A percentile compares a stretch with the other conserved stretches of the same genome.
Evolutionary conservation across 2,113 vertebrate species (phyloP).

Genomic region (Forbesichthys papilliferus): DNA sequence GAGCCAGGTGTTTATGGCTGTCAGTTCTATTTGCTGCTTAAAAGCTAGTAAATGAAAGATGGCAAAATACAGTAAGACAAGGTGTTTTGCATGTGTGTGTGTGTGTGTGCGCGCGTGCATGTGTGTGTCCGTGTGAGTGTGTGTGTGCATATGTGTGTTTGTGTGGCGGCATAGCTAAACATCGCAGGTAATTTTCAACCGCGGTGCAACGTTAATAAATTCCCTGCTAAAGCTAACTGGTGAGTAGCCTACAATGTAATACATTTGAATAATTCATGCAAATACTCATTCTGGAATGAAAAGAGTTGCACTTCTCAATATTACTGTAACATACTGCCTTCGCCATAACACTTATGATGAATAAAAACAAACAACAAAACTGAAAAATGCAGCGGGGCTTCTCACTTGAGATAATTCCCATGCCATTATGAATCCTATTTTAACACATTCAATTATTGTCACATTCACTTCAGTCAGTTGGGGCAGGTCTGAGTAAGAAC

Average conservation of each 20-base stretch:
- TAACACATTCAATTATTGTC: background rate
- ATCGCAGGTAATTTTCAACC: slow-evolving; percentile 16
- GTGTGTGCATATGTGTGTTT: background rate
- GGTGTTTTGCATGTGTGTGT: slow-evolving; percentile 17
- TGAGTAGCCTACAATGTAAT: no score
- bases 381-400: background rate
- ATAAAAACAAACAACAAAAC: background rate
- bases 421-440: background rate
- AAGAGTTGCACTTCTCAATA: no score
- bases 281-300: background rate
- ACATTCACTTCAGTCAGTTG: slow-evolving; percentile 8
- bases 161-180: slow-evolving; percentile 15
- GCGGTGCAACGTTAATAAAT: no score
- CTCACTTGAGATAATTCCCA: background rate
- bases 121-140: background rate
- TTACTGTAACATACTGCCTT: no score
- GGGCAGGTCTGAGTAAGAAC: slow-evolving; percentile 13
- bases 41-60: slow-evolving; percentile 53
- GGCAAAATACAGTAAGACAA: slow-evolving; percentile 52
- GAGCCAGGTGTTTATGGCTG: slow-evolving; percentile 54
- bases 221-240: no score
- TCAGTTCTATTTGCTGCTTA: slow-evolving; percentile 51
- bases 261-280: background rate
- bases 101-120: background rate
- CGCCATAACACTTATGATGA: no score